These are phyloP conservation scores for Stenichneumon culpator DNA, from an alignment of 2,888 invertebrate genomes.

Conservation along the genomic window DNA sequence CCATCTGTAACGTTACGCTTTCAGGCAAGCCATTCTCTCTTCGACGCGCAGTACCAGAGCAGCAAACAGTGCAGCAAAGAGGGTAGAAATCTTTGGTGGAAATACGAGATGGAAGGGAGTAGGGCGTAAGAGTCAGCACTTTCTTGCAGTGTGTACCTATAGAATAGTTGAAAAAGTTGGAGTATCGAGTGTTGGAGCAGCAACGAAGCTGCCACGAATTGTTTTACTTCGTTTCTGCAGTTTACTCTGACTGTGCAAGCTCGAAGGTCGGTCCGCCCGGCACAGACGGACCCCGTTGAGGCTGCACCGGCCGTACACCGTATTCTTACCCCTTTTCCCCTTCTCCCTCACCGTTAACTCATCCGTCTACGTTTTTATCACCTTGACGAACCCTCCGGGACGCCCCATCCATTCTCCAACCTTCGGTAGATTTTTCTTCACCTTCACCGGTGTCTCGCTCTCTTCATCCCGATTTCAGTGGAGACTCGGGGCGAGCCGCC, in stretches of 20 bases:
- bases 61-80: constrained; percentile 19
- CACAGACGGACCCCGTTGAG: constrained; percentile 36
- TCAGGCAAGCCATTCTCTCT: not conserved
- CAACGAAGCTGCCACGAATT: constrained; percentile 41
- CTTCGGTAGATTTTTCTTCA: constrained; percentile 25
- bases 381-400: constrained; percentile 43
- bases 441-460: not conserved
- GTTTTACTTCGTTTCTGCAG: constrained; percentile 43
- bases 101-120: constrained; percentile 18
- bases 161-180: constrained; percentile 49
- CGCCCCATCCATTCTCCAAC: constrained; percentile 23
- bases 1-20: not conserved
- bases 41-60: not conserved
- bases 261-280: constrained; percentile 4
- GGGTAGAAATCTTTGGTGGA: constrained; percentile 27
- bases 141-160: constrained; percentile 5
- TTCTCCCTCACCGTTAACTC: constrained; percentile 13
- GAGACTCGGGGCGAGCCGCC: not conserved
- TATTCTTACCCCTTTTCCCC: constrained; percentile 5
- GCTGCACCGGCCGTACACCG: constrained; percentile 9
- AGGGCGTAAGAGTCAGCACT: constrained; percentile 17
- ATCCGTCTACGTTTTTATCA: constrained; percentile 45
- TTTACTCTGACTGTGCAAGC: constrained; percentile 15
- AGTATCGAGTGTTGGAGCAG: constrained; percentile 32
- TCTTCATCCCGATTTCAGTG: constrained; percentile 1